Evolutionary conservation across 2,888 invertebrate species (phyloP), one percentile per base, ranked within the genome.

Genomic region (Phaonia tiefii): DNA sequence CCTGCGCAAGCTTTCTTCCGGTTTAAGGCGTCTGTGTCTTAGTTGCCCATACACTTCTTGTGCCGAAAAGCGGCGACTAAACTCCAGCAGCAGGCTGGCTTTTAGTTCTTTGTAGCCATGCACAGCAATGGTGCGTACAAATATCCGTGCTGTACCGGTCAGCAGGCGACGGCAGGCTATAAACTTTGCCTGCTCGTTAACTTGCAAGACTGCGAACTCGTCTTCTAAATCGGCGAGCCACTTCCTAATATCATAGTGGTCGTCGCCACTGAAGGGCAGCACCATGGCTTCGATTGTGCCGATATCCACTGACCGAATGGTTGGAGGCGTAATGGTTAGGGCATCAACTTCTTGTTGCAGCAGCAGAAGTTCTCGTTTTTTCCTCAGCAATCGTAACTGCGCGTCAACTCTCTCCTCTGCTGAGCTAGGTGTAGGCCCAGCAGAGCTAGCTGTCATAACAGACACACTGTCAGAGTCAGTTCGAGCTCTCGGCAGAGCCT

Each of bases 1-100:
- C 2, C 69, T 25, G 17, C 75, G 49, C 0, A 78, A 54, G 0
- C 72, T 72, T 51, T 83, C 80, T 8, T 22, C 25, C 1, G 44
- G n/a, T n/a, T n/a, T n/a, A n/a, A n/a, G 17, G n/a, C 60, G 60
- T 44, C 44, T n/a, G 13, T 20, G 54, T 17, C 56, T 65, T 11
- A 82, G 44, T 37, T 77, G 56, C 8, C 46, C n/a, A 20, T 63
- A 79, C 4, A 79, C 79, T n/a, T 79, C 69, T 17, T 44, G 39
- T 37, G 58, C 65, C 1, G 67, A 49, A 15, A 54, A 54, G 1
- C 37, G 10, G n/a, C 58, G 56, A 0, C 66, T 58, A 51, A 81
- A 81, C 13, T 75, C 72, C 25, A 65, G 42, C 2, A 73, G 37
- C 2, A 73, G 58, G 5, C 20, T 37, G n/a, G 58, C 13, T 44